Conservation (phyloP, 35 echinoderm and acorn worm species). For the Apostichopus japonicus region DNA sequence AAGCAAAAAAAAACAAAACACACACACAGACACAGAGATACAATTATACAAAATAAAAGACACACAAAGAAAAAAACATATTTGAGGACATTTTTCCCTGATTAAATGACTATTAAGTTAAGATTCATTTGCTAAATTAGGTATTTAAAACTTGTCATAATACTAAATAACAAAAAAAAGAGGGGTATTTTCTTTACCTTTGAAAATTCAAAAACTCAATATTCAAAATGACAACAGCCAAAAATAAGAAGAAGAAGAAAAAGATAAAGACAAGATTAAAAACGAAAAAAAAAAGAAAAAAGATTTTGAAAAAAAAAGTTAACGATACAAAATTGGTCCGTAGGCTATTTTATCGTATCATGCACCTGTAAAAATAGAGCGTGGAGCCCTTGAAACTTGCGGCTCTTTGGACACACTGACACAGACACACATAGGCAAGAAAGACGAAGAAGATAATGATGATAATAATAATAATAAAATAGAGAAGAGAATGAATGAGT, state of each 20-base stretch:
- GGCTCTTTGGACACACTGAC: neutral
- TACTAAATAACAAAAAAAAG: too few relatives aligned
- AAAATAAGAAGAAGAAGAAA: neutral
- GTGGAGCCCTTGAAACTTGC: conserved; percentile 8
- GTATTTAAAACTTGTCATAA: neutral
- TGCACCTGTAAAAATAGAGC: conserved; percentile 9
- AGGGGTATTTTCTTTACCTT: neutral
- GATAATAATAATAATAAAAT: too few relatives aligned
- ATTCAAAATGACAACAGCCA: neutral
- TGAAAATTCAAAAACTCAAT: neutral
- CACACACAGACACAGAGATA: too few relatives aligned
- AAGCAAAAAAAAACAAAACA: neutral
- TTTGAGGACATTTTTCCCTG: neutral
- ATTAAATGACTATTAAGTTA: conserved; percentile 6
- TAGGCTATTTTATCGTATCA: neutral
- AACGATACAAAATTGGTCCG: neutral
- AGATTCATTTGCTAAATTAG: conserved; percentile 15
- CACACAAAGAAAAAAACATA: neutral
- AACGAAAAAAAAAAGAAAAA: neutral
- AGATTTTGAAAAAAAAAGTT: too few relatives aligned
- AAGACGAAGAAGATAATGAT: too few relatives aligned
- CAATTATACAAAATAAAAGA: neutral
- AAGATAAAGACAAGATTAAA: neutral
- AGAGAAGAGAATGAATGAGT: neutral
- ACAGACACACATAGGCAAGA: too few relatives aligned